Evolutionary conservation across 2,113 vertebrate species (phyloP).

Genomic region (Corythornis madagascariensis): DNA sequence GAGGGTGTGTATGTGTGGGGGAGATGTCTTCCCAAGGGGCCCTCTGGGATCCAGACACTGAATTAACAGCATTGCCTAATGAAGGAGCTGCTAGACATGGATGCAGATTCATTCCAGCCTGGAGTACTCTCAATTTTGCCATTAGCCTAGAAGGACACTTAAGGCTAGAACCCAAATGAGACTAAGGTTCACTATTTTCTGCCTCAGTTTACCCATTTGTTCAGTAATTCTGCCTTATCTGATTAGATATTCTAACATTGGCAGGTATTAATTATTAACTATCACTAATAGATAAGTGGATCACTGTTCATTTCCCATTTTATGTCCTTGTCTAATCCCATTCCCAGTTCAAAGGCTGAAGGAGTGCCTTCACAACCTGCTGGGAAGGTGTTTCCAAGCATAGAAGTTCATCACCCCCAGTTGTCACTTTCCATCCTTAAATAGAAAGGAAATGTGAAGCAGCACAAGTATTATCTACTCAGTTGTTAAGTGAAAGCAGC

Average conservation of each 20-base stretch:
- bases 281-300: background rate
- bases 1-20: background rate
- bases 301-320: background rate
- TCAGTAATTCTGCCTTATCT: background rate
- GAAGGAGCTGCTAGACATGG: background rate
- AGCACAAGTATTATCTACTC: background rate
- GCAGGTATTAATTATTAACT: background rate
- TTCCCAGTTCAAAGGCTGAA: background rate
- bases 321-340: background rate
- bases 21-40: background rate
- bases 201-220: background rate
- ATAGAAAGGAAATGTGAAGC: conserved; percentile 31
- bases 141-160: background rate
- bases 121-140: background rate
- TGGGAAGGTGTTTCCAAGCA: conserved; percentile 8
- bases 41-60: background rate
- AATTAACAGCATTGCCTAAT: background rate
- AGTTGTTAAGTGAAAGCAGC: background rate
- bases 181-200: background rate
- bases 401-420: background rate
- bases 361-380: background rate
- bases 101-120: background rate
- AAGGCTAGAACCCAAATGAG: background rate
- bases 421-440: conserved; percentile 58
- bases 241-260: background rate